A percentile compares a stretch with the other conserved stretches of the same genome.
phyloP scores from a whole-genome alignment of 2,797 vertebrate genomes.

The Spondyliosoma cantharus region DNA sequence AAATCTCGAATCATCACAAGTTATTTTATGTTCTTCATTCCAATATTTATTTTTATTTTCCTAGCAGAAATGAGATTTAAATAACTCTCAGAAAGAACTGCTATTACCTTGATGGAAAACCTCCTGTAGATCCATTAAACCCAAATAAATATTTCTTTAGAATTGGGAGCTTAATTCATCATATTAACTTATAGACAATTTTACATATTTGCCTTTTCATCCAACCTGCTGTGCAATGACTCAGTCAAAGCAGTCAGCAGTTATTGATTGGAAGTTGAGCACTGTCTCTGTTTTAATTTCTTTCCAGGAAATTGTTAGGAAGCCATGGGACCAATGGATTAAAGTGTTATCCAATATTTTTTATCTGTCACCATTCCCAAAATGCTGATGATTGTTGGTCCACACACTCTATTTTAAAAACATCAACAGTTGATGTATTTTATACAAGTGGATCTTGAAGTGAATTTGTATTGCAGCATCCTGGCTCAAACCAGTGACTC shows the following conservation, averaged over 20 bases:
- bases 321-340: conserved; percentile 4
- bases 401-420: conserved; percentile 10
- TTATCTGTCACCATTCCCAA: not conserved
- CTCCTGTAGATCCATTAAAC: not conserved
- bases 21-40: not conserved
- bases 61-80: not conserved
- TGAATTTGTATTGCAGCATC: conserved; percentile 15
- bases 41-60: not conserved
- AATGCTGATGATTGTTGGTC: conserved; percentile 1
- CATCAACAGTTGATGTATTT: not conserved
- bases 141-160: not conserved
- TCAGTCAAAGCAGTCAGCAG: not conserved
- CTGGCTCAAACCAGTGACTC: not conserved
- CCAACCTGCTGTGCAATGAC: not conserved
- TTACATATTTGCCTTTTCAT: not conserved
- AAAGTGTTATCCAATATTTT: not conserved
- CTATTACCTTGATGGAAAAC: not conserved
- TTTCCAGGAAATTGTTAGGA: not conserved
- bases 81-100: not conserved
- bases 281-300: not conserved
- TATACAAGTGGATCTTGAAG: not conserved
- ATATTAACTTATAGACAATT: not conserved
- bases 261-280: not conserved
- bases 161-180: not conserved
- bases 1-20: not conserved